Evolutionary conservation across 2,888 invertebrate genomes (phyloP), one percentile per base, ranked within the genome.

Genomic region (Phrixothrix hirtus): DNA sequence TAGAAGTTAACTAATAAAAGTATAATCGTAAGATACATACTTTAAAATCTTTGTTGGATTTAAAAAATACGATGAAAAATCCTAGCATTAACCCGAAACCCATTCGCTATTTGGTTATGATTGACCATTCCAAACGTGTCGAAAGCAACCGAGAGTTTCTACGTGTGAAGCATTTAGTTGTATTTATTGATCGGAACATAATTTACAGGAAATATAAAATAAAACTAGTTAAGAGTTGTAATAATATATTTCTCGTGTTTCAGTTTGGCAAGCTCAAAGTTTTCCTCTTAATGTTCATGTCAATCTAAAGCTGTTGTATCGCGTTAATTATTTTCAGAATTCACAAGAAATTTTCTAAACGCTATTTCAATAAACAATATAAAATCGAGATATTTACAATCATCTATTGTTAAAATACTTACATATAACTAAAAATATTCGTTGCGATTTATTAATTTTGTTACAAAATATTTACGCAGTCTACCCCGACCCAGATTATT

Each of bases 111-210:
- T 16, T 27, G 44, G 62, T 54, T 59, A 63, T 59, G 58, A 61
- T 62, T 62, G 63, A 60, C 60, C 63, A 61, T 67, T 67, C 64
- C 51, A 52, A 55, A 45, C 64, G 65, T 64, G 65, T 67, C 56
- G 59, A 46, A 57, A 52, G 58, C 61, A 61, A 66, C 62, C 53
- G 61, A 62, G 62, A 58, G 58, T 50, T 57, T 56, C 47, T 65
- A 67, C 67, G 67, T 66, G 67, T 61, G 48, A 42, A 57, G 66
- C 63, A 66, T 65, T 63, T 62, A 67, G 42, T 36, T n/a, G 42
- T 42, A 30, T 34, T 34, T 16, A 15, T 13, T 15, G 7, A 31
- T 31, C 31, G 7, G 11, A 7, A 11, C 31, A 31, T 31, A 10
- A 31, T 43, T 43, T 43, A 32, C 10, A 17, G 17, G 14, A 1